Evolutionary conservation across 2,113 vertebrate species (phyloP).

Genomic region (Tylochromis polylepis): DNA sequence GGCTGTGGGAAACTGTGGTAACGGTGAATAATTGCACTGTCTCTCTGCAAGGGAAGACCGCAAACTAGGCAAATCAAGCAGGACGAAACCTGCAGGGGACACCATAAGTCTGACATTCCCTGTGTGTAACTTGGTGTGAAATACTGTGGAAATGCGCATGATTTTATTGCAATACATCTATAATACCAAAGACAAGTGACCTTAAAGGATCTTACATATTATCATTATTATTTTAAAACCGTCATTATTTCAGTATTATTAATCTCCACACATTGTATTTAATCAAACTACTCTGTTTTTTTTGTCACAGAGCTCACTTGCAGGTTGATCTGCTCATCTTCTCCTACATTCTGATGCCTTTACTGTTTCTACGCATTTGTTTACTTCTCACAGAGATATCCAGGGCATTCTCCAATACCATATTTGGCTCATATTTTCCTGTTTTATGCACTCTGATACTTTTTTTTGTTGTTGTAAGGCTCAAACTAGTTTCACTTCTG

Average conservation of each 20-base stretch:
- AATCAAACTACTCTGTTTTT: neutral
- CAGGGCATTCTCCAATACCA: accelerated
- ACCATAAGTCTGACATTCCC: neutral
- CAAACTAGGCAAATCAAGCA: neutral
- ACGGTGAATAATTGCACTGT: neutral
- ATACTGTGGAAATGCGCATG: neutral
- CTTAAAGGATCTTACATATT: neutral
- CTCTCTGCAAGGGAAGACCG: neutral
- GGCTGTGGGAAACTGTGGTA: neutral
- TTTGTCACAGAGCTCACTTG: too few species aligned
- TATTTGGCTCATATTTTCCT: neutral
- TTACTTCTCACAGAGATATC: neutral
- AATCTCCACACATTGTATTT: accelerated
- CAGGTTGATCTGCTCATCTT: neutral
- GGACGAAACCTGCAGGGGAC: too few species aligned
- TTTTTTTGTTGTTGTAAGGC: neutral
- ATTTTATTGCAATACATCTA: neutral
- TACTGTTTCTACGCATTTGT: neutral
- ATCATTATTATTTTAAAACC: neutral
- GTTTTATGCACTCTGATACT: neutral
- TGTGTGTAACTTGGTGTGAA: neutral
- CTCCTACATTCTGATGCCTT: too few species aligned
- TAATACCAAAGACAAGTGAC: accelerated
- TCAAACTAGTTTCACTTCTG: neutral
- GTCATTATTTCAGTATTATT: neutral